Evolutionary conservation across 2,113 vertebrate genomes (phyloP).

Genomic region (Dermatemys mawii): DNA sequence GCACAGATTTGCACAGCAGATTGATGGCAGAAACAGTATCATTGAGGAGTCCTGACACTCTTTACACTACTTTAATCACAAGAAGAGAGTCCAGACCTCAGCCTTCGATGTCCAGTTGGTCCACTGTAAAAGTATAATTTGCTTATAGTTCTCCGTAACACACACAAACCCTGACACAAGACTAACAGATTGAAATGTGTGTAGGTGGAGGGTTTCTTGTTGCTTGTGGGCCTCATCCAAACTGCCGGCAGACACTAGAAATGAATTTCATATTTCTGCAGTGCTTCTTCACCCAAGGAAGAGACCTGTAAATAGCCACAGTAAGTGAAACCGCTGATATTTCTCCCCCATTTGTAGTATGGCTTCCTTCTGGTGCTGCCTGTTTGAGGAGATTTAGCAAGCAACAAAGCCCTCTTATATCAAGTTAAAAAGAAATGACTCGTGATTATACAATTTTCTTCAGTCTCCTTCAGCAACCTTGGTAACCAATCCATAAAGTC

Average conservation of each 20-base stretch:
- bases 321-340: not conserved
- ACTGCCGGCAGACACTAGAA: not conserved
- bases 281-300: not conserved
- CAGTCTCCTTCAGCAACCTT: conserved; percentile 5
- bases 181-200: not conserved
- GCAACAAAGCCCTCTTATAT: not conserved
- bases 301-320: not conserved
- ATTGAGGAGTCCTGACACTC: not conserved
- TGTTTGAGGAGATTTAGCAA: not conserved
- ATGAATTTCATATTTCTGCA: not conserved
- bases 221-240: not conserved
- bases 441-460: conserved; percentile 20
- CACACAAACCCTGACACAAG: not conserved
- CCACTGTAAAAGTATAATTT: not conserved
- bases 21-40: not conserved
- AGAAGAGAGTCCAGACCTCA: not conserved
- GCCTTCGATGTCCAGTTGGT: not conserved
- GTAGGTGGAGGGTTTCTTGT: fast-evolving
- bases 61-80: not conserved
- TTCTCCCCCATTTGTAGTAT: not conserved
- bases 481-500: not conserved
- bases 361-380: not conserved
- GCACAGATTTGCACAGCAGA: not conserved
- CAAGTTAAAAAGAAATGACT: not conserved
- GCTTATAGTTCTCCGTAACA: not conserved